phyloP scores from a whole-genome alignment of 2,888 invertebrate genomes.

The Euplagia quadripunctaria region DNA sequence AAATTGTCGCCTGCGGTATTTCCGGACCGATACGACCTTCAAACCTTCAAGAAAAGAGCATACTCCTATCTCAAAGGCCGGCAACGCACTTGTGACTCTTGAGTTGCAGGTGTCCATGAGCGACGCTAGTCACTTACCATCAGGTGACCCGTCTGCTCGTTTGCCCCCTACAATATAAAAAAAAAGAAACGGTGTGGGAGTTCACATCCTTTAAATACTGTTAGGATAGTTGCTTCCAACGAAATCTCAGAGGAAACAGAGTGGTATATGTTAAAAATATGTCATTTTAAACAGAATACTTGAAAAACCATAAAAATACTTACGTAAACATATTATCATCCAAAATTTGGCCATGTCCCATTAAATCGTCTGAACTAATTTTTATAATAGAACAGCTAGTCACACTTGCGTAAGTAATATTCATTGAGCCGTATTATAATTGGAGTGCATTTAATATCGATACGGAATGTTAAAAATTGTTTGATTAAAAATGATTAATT shows the following conservation, averaged over 20 bases:
- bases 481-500: background rate
- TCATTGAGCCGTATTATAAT: background rate
- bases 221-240: background rate
- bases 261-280: background rate
- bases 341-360: slow-evolving; percentile 3
- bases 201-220: background rate
- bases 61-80: too few relatives aligned
- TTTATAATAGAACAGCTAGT: background rate
- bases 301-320: background rate
- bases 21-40: too few relatives aligned
- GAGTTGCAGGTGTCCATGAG: too few relatives aligned
- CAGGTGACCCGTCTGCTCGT: too few relatives aligned
- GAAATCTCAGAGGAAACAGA: background rate
- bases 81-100: too few relatives aligned
- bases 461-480: slow-evolving; percentile 4
- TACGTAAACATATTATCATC: slow-evolving; percentile 6
- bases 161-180: too few relatives aligned
- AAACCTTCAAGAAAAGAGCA: too few relatives aligned
- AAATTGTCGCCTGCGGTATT: too few relatives aligned
- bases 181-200: too few relatives aligned
- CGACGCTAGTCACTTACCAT: too few relatives aligned
- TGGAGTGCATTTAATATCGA: background rate
- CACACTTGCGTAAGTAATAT: background rate
- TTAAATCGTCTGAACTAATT: background rate
- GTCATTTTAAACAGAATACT: background rate